These are phyloP conservation scores for Nasua narica DNA, from an alignment of 2,797 vertebrate genomes.

Conservation along the genomic window DNA sequence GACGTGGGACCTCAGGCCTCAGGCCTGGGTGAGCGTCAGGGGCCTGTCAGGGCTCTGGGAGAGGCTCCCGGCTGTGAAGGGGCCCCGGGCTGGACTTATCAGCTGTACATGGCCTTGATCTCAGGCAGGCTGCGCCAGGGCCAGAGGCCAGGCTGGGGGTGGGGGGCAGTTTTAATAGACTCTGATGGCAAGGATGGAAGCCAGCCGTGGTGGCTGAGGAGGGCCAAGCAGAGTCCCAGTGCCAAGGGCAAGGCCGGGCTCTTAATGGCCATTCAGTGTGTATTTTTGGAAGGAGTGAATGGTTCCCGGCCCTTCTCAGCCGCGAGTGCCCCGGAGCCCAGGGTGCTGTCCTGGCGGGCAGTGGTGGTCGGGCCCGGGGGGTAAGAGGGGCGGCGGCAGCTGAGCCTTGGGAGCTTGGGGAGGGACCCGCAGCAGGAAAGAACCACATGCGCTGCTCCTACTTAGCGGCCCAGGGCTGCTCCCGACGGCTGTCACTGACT, in stretches of 20 bases:
- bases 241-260: not conserved
- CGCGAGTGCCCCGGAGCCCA: not conserved
- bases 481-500: not conserved
- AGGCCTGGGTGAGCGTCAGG: not conserved
- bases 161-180: not conserved
- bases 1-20: not conserved
- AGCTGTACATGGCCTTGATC: not conserved
- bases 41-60: not conserved
- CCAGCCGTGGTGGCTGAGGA: not conserved
- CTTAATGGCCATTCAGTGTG: not conserved
- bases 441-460: accelerated
- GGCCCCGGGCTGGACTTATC: not conserved
- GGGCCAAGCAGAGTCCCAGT: not conserved
- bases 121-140: not conserved
- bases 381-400: not conserved
- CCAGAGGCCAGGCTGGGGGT: not conserved
- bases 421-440: not conserved
- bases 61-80: not conserved
- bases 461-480: not conserved
- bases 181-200: not conserved
- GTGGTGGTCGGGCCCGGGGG: not conserved
- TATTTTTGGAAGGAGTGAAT: not conserved
- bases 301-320: not conserved
- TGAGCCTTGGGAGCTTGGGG: not conserved
- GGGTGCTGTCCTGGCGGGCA: not conserved